Percentiles rank a stretch among this genome's conserved stretches.
phyloP scores from a whole-genome alignment of 2,113 vertebrate genomes.

The Cheilinus undulatus region DNA sequence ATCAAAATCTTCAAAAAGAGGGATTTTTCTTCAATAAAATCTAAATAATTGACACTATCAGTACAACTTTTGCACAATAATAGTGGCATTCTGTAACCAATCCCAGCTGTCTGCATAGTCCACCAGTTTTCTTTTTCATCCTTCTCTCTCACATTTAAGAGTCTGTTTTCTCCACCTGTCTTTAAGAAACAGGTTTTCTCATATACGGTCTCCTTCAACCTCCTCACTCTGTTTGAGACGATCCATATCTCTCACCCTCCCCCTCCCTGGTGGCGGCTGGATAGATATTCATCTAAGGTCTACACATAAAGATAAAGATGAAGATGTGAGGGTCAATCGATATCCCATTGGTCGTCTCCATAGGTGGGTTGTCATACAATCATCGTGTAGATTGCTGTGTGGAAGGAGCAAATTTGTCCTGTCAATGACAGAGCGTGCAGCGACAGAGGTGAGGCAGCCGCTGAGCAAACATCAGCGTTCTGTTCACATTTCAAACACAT shows the following conservation, averaged over 20 bases:
- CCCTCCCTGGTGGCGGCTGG: conserved; percentile 14
- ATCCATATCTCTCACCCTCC: conserved; percentile 4
- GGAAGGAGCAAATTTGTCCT: conserved; percentile 48
- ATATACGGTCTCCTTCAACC: background rate
- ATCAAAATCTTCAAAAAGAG: too few species aligned
- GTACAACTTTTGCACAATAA: too few species aligned
- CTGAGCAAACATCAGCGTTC: conserved; percentile 28
- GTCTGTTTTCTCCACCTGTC: background rate
- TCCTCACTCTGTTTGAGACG: background rate
- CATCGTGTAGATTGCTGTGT: conserved; percentile 44
- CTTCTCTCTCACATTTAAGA: background rate
- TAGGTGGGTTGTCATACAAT: conserved; percentile 68
- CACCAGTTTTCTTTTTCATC: too few species aligned
- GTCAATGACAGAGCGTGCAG: conserved; percentile 48
- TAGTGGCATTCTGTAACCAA: too few species aligned
- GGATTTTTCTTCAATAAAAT: too few species aligned
- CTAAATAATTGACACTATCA: too few species aligned
- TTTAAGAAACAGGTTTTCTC: background rate
- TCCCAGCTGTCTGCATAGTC: too few species aligned
- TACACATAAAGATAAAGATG: conserved; percentile 55
- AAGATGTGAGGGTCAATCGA: conserved; percentile 62
- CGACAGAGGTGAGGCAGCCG: conserved; percentile 2
- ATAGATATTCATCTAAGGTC: conserved; percentile 39
- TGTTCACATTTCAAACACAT: conserved; percentile 1
- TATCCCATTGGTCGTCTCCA: conserved; percentile 62